phyloP scores from a whole-genome alignment of 2,113 vertebrate species.

The Megatriorchis doriae region DNA sequence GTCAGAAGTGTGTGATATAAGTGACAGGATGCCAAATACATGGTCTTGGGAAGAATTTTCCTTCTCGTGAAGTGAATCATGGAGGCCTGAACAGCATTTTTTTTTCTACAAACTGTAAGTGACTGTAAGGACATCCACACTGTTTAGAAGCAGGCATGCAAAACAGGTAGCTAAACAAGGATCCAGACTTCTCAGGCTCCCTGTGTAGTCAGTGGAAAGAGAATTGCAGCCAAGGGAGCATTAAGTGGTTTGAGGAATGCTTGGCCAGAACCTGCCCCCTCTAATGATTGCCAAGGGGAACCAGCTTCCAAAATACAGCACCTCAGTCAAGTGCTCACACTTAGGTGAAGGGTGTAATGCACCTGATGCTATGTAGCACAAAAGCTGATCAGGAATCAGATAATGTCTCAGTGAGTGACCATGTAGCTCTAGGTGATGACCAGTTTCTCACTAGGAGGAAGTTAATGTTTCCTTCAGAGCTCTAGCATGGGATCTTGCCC shows the following conservation, averaged over 20 bases:
- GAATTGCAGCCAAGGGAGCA: not conserved
- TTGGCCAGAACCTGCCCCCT: not conserved
- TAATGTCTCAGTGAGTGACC: not conserved
- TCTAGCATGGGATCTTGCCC: not conserved
- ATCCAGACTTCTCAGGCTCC: not conserved
- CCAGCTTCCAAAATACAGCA: not conserved
- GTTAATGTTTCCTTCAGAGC: not conserved
- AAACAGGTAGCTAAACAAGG: not conserved
- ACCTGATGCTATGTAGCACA: not conserved
- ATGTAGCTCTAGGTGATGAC: not conserved
- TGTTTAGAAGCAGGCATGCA: not conserved
- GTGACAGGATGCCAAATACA: slow-evolving; percentile 43
- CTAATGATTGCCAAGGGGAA: not conserved
- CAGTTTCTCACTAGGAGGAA: not conserved
- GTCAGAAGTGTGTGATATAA: slow-evolving; percentile 32
- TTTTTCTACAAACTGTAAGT: not conserved
- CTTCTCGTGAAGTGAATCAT: not conserved
- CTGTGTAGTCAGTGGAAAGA: not conserved
- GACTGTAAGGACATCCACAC: not conserved
- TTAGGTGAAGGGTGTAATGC: not conserved
- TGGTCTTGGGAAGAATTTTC: not conserved
- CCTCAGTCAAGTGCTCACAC: not conserved
- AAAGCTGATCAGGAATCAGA: not conserved
- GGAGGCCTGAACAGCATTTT: not conserved
- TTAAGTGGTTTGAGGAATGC: not conserved